These are phyloP conservation scores for Liparis tanakae DNA, from an alignment of 2,797 vertebrate genomes.

Conservation along the genomic window DNA sequence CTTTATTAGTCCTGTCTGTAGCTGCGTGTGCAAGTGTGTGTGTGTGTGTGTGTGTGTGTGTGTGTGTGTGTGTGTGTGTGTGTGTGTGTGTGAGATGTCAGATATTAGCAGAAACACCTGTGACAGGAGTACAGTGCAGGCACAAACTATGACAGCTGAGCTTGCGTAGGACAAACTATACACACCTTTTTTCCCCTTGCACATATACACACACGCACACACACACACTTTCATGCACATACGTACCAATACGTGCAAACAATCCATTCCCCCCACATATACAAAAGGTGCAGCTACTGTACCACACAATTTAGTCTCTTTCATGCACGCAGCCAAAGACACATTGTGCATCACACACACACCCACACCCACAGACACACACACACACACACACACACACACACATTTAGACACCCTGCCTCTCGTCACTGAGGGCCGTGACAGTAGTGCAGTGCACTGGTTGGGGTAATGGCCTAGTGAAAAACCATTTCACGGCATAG, in stretches of 20 bases:
- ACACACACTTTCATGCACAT: background rate
- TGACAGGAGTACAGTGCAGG: slow-evolving; percentile 64
- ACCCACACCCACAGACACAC: background rate
- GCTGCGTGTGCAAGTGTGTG: slow-evolving; percentile 11
- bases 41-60: too few species aligned
- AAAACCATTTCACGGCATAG: slow-evolving; percentile 78
- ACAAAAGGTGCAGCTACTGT: slow-evolving; percentile 41
- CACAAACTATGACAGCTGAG: slow-evolving; percentile 81
- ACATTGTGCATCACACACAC: background rate
- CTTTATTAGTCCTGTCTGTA: too few species aligned
- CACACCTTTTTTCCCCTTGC: slow-evolving; percentile 1
- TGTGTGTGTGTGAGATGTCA: slow-evolving; percentile 6
- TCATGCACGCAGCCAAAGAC: background rate
- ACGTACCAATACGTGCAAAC: background rate
- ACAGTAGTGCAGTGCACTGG: slow-evolving; percentile 61
- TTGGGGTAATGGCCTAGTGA: slow-evolving; percentile 80
- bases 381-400: background rate
- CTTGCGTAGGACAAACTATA: slow-evolving; percentile 40
- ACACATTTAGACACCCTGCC: slow-evolving; percentile 2
- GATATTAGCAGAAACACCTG: slow-evolving; percentile 31
- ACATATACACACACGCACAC: background rate
- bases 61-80: slow-evolving; percentile 19
- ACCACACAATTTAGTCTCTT: slow-evolving; percentile 41
- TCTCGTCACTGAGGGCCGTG: slow-evolving; percentile 52
- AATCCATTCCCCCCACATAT: slow-evolving; percentile 24